Evolutionary conservation across 1,140 invertebrate species (phyloP).

Genomic region (Calycopis cecrops): DNA sequence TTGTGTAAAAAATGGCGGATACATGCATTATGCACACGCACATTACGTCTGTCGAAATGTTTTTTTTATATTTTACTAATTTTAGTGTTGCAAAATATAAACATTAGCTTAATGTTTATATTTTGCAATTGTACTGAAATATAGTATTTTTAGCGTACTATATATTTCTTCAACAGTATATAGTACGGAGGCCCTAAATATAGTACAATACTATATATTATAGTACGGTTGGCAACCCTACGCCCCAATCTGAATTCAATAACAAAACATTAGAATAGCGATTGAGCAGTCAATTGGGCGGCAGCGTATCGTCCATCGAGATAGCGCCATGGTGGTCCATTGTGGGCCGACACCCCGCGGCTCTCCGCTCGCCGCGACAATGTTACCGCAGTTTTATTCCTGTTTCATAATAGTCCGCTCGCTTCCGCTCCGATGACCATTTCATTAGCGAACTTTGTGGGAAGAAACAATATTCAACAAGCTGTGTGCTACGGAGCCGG

Average conservation of each 20-base stretch:
- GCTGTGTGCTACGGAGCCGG: neutral
- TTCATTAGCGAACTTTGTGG: conserved; percentile 51
- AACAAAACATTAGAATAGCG: conserved; percentile 69
- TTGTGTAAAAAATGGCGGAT: too few relatives aligned
- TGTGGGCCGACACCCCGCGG: conserved; percentile 57
- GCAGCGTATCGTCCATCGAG: conserved; percentile 68
- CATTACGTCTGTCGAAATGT: too few relatives aligned
- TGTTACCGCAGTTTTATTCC: conserved; percentile 53
- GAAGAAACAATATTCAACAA: conserved; percentile 35
- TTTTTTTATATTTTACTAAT: too few relatives aligned
- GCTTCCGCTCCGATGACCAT: conserved; percentile 56
- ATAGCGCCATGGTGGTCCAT: conserved; percentile 69
- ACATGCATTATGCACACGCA: too few relatives aligned
- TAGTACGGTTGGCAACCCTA: neutral
- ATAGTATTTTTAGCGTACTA: too few relatives aligned
- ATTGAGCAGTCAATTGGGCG: conserved; percentile 73
- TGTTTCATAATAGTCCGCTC: conserved; percentile 60
- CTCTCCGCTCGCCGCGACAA: conserved; percentile 40
- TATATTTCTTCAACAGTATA: too few relatives aligned
- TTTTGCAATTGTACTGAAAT: too few relatives aligned
- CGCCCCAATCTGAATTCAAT: conserved; percentile 52
- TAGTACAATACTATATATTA: too few relatives aligned
- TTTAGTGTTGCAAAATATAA: too few relatives aligned
- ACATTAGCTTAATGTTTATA: too few relatives aligned
- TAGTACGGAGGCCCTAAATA: too few relatives aligned